These are phyloP conservation scores for Cantharis rufa DNA, from an alignment of 2,888 invertebrate genomes.

Conservation along the genomic window DNA sequence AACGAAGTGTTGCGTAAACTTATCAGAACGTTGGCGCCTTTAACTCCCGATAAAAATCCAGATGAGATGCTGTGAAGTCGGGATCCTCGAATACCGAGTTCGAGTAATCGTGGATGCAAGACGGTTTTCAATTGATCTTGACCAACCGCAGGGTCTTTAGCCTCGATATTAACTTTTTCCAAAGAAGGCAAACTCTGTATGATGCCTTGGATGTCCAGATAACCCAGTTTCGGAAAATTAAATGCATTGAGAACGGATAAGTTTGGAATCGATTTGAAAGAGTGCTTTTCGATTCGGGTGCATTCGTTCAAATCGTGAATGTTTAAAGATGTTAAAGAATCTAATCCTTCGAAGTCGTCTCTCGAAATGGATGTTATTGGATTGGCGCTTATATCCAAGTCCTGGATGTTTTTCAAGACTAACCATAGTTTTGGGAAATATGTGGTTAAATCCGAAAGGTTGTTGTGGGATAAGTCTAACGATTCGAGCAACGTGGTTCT, in stretches of 20 bases:
- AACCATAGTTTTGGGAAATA: conserved; percentile 71
- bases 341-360: conserved; percentile 74
- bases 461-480: conserved; percentile 77
- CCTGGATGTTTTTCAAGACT: conserved; percentile 70
- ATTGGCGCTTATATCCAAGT: conserved; percentile 81
- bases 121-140: conserved; percentile 80
- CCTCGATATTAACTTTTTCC: conserved; percentile 80
- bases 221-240: conserved; percentile 79
- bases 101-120: conserved; percentile 76
- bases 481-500: conserved; percentile 78
- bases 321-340: conserved; percentile 66
- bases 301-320: conserved; percentile 71
- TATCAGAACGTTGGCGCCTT: conserved; percentile 72
- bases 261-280: conserved; percentile 74
- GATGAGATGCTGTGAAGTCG: conserved; percentile 78
- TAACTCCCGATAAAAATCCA: conserved; percentile 81
- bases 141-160: conserved; percentile 81
- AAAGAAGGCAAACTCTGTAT: conserved; percentile 75
- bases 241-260: conserved; percentile 72
- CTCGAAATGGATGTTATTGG: conserved; percentile 77
- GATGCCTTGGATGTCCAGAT: conserved; percentile 84
- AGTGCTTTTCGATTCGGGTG: conserved; percentile 79
- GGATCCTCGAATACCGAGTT: conserved; percentile 74
- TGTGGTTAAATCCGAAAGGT: conserved; percentile 63
- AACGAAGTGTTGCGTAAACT: conserved; percentile 81